These are phyloP conservation scores for Notocelia uddmanniana DNA, from an alignment of 2,888 invertebrate genomes.

Conservation along the genomic window DNA sequence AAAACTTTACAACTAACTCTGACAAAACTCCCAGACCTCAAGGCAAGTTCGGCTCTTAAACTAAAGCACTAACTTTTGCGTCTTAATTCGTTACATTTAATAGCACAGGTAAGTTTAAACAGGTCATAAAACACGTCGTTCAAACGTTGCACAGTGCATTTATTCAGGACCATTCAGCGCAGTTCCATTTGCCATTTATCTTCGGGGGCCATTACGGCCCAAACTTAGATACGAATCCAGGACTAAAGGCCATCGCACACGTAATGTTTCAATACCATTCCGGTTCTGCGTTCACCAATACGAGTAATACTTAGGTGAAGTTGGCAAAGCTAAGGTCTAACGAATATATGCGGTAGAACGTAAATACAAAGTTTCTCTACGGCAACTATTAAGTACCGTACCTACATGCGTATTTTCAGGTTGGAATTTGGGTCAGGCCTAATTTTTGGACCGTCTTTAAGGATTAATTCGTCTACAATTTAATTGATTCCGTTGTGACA, in stretches of 20 bases:
- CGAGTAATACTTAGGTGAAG: not conserved
- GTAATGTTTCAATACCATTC: conserved; percentile 22
- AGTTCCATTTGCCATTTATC: conserved; percentile 52
- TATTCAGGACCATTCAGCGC: conserved; percentile 45
- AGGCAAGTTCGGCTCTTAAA: conserved; percentile 33
- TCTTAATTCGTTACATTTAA: conserved; percentile 46
- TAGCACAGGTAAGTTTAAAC: conserved; percentile 46
- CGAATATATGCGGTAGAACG: not conserved
- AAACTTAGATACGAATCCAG: conserved; percentile 51
- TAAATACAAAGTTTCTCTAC: conserved; percentile 1
- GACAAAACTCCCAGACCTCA: conserved; percentile 15
- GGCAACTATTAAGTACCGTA: not conserved
- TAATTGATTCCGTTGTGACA: too few species aligned
- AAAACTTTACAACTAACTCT: conserved; percentile 20
- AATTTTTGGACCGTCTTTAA: too few species aligned
- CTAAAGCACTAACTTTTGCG: conserved; percentile 43
- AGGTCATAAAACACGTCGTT: conserved; percentile 46
- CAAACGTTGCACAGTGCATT: conserved; percentile 47
- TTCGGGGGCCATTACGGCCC: conserved; percentile 49
- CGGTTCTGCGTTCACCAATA: not conserved
- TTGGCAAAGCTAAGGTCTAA: not conserved
- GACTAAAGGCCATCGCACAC: conserved; percentile 43
- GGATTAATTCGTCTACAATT: too few species aligned
- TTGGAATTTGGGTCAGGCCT: too few species aligned
- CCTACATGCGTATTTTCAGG: not conserved